Evolutionary conservation across 2,888 invertebrate species (phyloP).

Genomic region (Melanostoma scalare): DNA sequence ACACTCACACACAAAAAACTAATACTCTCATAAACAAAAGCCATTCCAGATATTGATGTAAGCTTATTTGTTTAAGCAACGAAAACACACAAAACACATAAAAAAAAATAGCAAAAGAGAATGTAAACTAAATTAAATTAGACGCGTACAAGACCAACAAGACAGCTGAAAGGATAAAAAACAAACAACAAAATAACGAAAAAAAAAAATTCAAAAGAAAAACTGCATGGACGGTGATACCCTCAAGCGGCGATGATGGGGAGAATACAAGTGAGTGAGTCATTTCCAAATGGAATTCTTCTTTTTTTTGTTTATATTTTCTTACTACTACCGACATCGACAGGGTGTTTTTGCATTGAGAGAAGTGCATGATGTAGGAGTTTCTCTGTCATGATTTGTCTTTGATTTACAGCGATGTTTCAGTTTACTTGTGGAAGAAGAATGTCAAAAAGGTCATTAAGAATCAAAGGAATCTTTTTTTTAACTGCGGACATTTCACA

Average conservation of each 20-base stretch:
- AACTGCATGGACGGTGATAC: constrained; percentile 26
- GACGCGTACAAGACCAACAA: constrained; percentile 29
- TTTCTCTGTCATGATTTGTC: no score
- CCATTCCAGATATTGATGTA: constrained; percentile 66
- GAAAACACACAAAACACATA: constrained; percentile 28
- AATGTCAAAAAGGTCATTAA: no score
- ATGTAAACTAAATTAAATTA: constrained; percentile 43
- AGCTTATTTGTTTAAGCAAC: constrained; percentile 54
- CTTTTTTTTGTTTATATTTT: constrained; percentile 36
- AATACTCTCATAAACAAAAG: constrained; percentile 43
- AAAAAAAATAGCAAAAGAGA: constrained; percentile 22
- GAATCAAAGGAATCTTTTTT: no score
- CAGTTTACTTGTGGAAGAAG: no score
- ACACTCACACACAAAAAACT: constrained; percentile 15
- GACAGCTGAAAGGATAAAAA: constrained; percentile 28
- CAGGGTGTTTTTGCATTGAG: constrained; percentile 9
- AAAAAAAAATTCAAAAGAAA: not conserved
- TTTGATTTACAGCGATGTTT: no score
- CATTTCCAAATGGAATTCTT: constrained; percentile 55
- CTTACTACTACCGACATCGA: not conserved
- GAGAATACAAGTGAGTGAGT: constrained; percentile 51
- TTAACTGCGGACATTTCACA: no score
- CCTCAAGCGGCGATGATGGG: constrained; percentile 42
- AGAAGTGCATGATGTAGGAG: no score
- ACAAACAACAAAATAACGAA: constrained; percentile 31